Evolutionary conservation across 2,888 invertebrate genomes (phyloP).

Genomic region (Pollenia amentaria): DNA sequence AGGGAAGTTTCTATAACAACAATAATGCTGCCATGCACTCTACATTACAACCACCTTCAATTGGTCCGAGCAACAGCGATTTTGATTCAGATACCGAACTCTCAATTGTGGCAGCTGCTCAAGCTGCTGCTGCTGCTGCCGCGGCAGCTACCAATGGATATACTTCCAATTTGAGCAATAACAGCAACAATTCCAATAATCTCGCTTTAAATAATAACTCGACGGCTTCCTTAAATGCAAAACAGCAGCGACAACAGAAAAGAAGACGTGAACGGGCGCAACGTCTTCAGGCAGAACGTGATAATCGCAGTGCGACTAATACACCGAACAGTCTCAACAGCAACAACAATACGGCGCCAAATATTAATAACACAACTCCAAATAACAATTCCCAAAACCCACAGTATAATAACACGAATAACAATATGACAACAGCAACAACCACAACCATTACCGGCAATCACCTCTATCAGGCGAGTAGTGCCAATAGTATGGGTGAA

Average conservation of each 20-base stretch:
- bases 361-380: slow-evolving; percentile 47
- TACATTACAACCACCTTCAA: slow-evolving; percentile 67
- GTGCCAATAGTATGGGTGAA: slow-evolving; percentile 83
- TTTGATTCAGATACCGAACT: slow-evolving; percentile 83
- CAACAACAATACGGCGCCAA: slow-evolving; percentile 74
- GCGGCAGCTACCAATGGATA: slow-evolving; percentile 78
- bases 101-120: slow-evolving; percentile 81
- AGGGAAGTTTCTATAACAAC: slow-evolving; percentile 53
- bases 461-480: slow-evolving; percentile 80
- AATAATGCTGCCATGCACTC: slow-evolving; percentile 48
- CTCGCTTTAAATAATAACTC: slow-evolving; percentile 74
- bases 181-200: slow-evolving; percentile 69
- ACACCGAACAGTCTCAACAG: slow-evolving; percentile 76
- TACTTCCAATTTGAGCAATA: slow-evolving; percentile 72
- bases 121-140: slow-evolving; percentile 76
- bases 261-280: slow-evolving; percentile 95
- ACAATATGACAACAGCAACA: slow-evolving; percentile 56
- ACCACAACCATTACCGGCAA: slow-evolving; percentile 75
- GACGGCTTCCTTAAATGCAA: slow-evolving; percentile 79
- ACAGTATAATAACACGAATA: slow-evolving; percentile 57
- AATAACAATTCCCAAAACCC: slow-evolving; percentile 72
- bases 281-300: slow-evolving; percentile 95
- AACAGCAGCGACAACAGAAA: slow-evolving; percentile 88
- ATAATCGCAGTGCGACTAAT: slow-evolving; percentile 85
- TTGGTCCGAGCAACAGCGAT: slow-evolving; percentile 79